Evolutionary conservation across 2,797 vertebrate genomes (phyloP).

Genomic region (Molossus alvarezi): DNA sequence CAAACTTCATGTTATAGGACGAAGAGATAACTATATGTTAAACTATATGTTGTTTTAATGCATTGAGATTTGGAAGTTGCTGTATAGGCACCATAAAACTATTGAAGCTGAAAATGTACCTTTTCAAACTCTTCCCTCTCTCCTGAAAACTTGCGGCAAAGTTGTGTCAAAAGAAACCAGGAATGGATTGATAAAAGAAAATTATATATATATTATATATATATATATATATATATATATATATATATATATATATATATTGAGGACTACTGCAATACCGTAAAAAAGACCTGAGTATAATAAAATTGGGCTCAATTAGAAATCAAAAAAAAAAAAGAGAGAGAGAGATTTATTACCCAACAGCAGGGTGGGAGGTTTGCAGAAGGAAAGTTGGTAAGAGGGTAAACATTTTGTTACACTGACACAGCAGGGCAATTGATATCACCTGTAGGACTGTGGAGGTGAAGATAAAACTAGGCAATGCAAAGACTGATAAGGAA

Average conservation of each 20-base stretch:
- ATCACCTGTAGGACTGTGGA: rapidly evolving
- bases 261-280: background rate
- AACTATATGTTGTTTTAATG: background rate
- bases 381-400: background rate
- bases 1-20: background rate
- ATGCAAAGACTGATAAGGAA: background rate
- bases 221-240: too few relatives aligned
- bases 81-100: background rate
- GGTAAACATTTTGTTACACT: background rate
- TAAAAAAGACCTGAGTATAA: background rate
- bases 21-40: background rate
- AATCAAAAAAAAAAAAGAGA: background rate
- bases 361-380: background rate
- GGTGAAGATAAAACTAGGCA: background rate
- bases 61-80: background rate
- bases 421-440: background rate
- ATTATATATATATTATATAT: background rate
- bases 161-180: background rate
- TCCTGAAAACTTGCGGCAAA: background rate
- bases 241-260: too few relatives aligned
- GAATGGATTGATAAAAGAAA: background rate
- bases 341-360: background rate
- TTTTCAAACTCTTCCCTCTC: background rate
- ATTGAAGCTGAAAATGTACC: background rate
- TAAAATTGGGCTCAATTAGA: background rate